phyloP scores from a whole-genome alignment of 2,888 invertebrate species.

The Heliconius charithonia region DNA sequence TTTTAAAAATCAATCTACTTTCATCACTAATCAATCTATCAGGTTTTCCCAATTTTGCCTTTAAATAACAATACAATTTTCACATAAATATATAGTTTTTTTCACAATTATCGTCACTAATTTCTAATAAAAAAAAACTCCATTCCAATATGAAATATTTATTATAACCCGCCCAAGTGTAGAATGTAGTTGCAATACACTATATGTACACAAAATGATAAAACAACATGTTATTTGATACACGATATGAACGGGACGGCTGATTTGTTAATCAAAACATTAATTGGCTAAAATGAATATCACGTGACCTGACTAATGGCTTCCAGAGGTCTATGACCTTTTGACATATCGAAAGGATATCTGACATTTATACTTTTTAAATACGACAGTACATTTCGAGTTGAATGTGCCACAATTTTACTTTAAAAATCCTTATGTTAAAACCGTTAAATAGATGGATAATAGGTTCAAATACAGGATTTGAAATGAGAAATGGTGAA shows the following conservation, averaged over 20 bases:
- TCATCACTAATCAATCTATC: background rate
- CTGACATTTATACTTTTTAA: constrained; percentile 12
- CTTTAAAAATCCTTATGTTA: constrained; percentile 16
- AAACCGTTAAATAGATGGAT: background rate
- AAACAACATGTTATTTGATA: constrained; percentile 27
- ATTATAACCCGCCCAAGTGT: constrained; percentile 29
- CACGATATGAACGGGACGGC: constrained; percentile 48
- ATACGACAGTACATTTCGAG: constrained; percentile 1
- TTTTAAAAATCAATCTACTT: background rate
- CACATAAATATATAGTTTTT: background rate
- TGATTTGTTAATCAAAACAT: constrained; percentile 40
- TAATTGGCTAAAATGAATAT: constrained; percentile 39
- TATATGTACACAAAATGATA: constrained; percentile 30
- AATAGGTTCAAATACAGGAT: constrained; percentile 4
- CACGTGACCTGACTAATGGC: constrained; percentile 41
- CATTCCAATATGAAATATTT: background rate
- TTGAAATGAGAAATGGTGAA: background rate
- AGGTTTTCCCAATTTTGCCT: background rate
- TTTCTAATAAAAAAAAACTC: background rate
- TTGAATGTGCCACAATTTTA: constrained; percentile 18
- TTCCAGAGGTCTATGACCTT: constrained; percentile 32
- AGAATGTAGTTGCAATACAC: constrained; percentile 36
- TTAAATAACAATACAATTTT: background rate
- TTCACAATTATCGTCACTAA: background rate
- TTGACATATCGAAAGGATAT: constrained; percentile 28